These are phyloP conservation scores for Leptestheria dahalacensis DNA, from an alignment of 1,140 invertebrate species.

Conservation along the genomic window DNA sequence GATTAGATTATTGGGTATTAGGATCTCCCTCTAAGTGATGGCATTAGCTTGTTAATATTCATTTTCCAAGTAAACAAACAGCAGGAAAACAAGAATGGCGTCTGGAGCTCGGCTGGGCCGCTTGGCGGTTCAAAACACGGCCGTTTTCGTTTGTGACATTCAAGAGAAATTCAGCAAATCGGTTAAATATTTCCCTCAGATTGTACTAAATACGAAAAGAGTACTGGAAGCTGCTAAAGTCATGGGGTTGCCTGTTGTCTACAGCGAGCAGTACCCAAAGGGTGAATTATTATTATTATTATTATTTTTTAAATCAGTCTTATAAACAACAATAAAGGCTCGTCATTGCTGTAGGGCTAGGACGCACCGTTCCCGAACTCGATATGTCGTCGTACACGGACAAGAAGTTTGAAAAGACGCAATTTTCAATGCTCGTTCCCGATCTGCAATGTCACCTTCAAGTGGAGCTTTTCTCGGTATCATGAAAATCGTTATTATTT, in stretches of 20 bases:
- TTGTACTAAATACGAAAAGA: conserved; percentile 36
- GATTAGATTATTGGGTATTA: background rate
- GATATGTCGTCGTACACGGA: conserved; percentile 30
- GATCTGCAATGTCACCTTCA: conserved; percentile 31
- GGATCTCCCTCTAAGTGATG: background rate
- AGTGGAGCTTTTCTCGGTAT: conserved; percentile 3
- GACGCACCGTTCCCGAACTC: conserved; percentile 42
- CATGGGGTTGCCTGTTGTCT: conserved; percentile 42
- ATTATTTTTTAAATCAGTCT: background rate
- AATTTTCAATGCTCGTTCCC: conserved; percentile 44
- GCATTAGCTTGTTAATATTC: background rate
- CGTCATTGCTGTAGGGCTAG: conserved; percentile 33
- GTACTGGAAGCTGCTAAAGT: conserved; percentile 37
- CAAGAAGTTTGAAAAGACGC: conserved; percentile 38
- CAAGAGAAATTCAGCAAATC: conserved; percentile 45
- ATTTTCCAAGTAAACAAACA: background rate
- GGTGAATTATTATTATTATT: conserved; percentile 26
- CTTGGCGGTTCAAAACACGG: conserved; percentile 31
- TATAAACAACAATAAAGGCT: background rate
- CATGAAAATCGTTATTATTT: background rate
- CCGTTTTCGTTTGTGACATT: conserved; percentile 47
- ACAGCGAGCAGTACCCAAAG: conserved; percentile 53
- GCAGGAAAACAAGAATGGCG: background rate
- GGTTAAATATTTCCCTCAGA: conserved; percentile 43
- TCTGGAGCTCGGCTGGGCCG: conserved; percentile 22